Conservation (phyloP, 2,797 vertebrate genomes). For the Hydrocynus forskahlii region DNA sequence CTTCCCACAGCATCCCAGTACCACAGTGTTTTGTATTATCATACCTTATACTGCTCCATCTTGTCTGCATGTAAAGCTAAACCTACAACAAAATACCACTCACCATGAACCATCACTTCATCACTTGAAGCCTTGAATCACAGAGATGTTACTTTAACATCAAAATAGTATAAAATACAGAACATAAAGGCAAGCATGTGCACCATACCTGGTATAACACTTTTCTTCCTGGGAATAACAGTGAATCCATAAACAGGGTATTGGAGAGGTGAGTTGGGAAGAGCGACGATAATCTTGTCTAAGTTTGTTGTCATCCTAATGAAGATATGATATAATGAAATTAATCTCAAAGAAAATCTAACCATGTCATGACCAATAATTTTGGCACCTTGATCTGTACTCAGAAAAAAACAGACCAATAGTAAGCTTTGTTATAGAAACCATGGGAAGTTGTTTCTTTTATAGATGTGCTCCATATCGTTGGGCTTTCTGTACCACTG, state of each 20-base stretch:
- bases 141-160: not conserved
- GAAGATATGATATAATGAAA: not conserved
- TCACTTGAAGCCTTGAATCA: not conserved
- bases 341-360: not conserved
- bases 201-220: constrained; percentile 62
- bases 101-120: not conserved
- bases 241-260: constrained; percentile 65
- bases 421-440: too few relatives aligned
- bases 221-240: constrained; percentile 55
- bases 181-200: too few relatives aligned
- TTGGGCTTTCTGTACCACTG: too few relatives aligned
- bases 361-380: too few relatives aligned
- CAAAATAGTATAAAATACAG: not conserved
- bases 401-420: too few relatives aligned
- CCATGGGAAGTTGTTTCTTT: too few relatives aligned
- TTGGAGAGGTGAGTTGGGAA: constrained; percentile 64
- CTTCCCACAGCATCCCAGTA: not conserved
- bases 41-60: constrained; percentile 46
- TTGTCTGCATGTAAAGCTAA: constrained; percentile 44
- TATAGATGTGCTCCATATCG: too few relatives aligned
- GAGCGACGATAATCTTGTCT: constrained; percentile 53
- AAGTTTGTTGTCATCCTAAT: constrained; percentile 52
- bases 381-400: too few relatives aligned
- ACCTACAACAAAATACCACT: constrained; percentile 40
- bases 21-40: constrained; percentile 13